A percentile compares a stretch with the other conserved stretches of the same genome.
phyloP scores from a whole-genome alignment of 1,140 invertebrate genomes.

The Ladona fulva region DNA sequence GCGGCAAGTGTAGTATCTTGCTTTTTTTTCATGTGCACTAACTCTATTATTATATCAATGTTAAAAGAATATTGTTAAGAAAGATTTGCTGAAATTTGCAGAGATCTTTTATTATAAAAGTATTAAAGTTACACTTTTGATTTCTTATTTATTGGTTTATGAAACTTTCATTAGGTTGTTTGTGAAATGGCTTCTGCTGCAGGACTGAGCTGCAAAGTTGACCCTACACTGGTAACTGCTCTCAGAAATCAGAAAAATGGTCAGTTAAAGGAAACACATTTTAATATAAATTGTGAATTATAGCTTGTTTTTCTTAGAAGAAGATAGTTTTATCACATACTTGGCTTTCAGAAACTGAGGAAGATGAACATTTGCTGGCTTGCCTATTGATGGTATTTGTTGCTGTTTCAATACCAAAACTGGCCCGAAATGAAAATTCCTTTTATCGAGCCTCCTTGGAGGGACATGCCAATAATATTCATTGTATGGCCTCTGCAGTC shows the following conservation, averaged over 20 bases:
- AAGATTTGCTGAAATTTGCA: too few species aligned
- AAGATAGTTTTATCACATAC: slow-evolving; percentile 12
- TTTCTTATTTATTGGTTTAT: too few species aligned
- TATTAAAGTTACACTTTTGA: too few species aligned
- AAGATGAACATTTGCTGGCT: slow-evolving; percentile 88
- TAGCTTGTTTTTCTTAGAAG: slow-evolving; percentile 19
- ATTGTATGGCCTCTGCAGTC: slow-evolving; percentile 92
- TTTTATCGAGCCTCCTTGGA: slow-evolving; percentile 86
- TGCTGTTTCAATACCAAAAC: slow-evolving; percentile 92
- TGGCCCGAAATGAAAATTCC: slow-evolving; percentile 83
- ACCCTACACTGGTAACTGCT: slow-evolving; percentile 84
- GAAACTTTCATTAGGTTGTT: slow-evolving; percentile 51
- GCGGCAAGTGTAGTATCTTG: too few species aligned
- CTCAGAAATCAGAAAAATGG: slow-evolving; percentile 78
- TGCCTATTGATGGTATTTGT: slow-evolving; percentile 98
- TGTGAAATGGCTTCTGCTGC: slow-evolving; percentile 96
- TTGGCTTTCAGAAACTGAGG: slow-evolving; percentile 53
- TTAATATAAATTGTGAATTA: slow-evolving; percentile 20
- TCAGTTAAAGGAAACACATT: slow-evolving; percentile 22
- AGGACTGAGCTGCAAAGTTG: slow-evolving; percentile 85
- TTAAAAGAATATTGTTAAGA: too few species aligned
- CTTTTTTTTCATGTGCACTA: too few species aligned
- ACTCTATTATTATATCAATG: too few species aligned
- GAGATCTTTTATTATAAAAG: too few species aligned
- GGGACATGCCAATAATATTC: slow-evolving; percentile 95